Conservation (phyloP, 2,797 vertebrate genomes). For the Phalloptychus januarius region DNA sequence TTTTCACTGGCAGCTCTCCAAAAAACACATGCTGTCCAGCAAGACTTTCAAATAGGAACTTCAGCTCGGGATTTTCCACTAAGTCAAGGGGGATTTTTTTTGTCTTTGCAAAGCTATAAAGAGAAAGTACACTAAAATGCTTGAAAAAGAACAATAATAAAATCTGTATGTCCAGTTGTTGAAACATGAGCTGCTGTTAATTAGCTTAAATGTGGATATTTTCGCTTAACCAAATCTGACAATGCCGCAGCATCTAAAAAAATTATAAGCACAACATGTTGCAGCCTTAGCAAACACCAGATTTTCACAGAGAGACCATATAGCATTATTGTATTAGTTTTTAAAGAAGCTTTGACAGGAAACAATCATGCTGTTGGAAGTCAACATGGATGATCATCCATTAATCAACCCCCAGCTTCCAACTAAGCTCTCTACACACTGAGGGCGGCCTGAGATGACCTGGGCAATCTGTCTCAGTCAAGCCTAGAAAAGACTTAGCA, state of each 20-base stretch:
- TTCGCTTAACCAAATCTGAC: too few relatives aligned
- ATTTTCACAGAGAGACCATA: neutral
- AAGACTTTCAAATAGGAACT: constrained; percentile 68
- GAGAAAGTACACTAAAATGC: constrained; percentile 59
- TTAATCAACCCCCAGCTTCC: constrained; percentile 40
- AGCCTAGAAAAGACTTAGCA: constrained; percentile 13
- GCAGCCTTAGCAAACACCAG: neutral
- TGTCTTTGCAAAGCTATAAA: constrained; percentile 33
- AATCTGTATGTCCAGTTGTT: neutral
- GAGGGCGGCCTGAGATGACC: constrained; percentile 51
- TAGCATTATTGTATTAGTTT: neutral
- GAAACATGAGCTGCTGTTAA: constrained; percentile 12
- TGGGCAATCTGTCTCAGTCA: constrained; percentile 36
- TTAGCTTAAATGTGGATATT: neutral
- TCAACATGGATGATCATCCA: constrained; percentile 43
- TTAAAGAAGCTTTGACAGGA: neutral
- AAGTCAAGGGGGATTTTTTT: constrained; percentile 50
- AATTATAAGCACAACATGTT: neutral
- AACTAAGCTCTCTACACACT: constrained; percentile 18
- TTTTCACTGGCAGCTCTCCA: constrained; percentile 79
- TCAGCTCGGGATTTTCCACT: constrained; percentile 78
- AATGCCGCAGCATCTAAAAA: neutral
- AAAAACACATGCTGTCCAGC: constrained; percentile 68
- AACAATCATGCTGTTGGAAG: constrained; percentile 23
- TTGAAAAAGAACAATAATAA: constrained; percentile 26